Evolutionary conservation across 30 jellyfish, hydroid and myxozoan genomes (phyloP), one percentile per base, ranked within the genome.

Genomic region (Hydractinia symbiolongicarpus): DNA sequence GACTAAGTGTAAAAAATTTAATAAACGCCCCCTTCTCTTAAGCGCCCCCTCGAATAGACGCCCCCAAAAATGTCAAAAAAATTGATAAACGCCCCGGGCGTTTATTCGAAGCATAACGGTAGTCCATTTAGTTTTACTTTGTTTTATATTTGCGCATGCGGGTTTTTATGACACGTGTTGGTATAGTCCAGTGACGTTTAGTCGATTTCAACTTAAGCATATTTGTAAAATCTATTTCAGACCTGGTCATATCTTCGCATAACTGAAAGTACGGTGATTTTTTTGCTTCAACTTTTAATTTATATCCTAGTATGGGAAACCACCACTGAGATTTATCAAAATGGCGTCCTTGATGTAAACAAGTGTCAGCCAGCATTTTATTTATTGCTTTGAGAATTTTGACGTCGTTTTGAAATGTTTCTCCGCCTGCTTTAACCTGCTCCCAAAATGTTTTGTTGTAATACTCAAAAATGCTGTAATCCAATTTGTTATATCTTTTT

Each of bases 371-470:
- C 58, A 77, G 60, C 6, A 20, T 17, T 21, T 77, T 21, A 61
- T 77, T 77, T 30, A 53, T 4, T 77, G 5, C 10, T 50, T 61
- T 61, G 64, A 79, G 50, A 20, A 4, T 62, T 5, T 79, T 8
- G 14, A 79, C 87, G 5, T 79, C 87, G 11, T 79, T 67, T 5
- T 61, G 67, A 66, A 79, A 79, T 15, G 15, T 21, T 49, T 66
- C 83, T 9, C 83, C 84, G 9, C 85, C 67, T n/a, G 64, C 61
- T 6, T 53, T 9, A 7, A 79, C 68, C 66, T 66, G 50, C 52
- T 49, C 83, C 87, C 87, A 79, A 79, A 79, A 52, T 15, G 87
- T 60, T 57, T 66, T 30, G 53, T 79, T 79, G 30, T 61, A 66
- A 21, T 61, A 16, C 6, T 61, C 52, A 68, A 60, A 79, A 30